phyloP scores from a whole-genome alignment of 2,797 vertebrate species.

The Halcyon chelicuti region DNA sequence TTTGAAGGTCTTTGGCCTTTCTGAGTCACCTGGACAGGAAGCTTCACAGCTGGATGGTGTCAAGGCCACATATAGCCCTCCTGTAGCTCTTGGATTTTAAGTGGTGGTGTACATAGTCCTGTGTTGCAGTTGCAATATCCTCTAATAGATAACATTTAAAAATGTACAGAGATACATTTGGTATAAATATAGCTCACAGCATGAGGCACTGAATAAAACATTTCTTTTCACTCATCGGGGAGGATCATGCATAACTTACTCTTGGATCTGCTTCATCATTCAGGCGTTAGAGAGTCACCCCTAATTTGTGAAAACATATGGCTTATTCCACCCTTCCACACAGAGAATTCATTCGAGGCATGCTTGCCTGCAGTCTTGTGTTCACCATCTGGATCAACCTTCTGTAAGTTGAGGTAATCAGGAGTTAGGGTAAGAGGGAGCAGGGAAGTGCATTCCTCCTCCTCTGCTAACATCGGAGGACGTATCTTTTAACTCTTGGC shows the following conservation, averaged over 20 bases:
- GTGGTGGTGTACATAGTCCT: background rate
- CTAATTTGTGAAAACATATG: slow-evolving; percentile 74
- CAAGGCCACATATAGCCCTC: background rate
- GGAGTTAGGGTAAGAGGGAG: background rate
- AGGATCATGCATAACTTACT: slow-evolving; percentile 72
- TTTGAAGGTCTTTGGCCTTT: background rate
- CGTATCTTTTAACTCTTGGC: slow-evolving; percentile 27
- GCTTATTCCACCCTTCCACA: slow-evolving; percentile 63
- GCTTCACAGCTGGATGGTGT: background rate
- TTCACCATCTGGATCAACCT: slow-evolving; percentile 63
- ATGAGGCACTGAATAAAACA: slow-evolving; percentile 75
- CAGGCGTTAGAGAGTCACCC: slow-evolving; percentile 66
- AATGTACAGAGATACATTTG: slow-evolving; percentile 56
- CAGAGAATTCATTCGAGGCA: slow-evolving; percentile 3
- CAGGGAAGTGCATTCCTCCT: background rate
- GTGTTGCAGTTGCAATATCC: background rate
- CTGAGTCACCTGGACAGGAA: background rate
- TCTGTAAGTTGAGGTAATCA: slow-evolving; percentile 40
- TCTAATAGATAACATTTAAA: slow-evolving; percentile 56
- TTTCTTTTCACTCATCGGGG: slow-evolving; percentile 65
- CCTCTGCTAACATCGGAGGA: background rate
- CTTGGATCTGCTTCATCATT: slow-evolving; percentile 70
- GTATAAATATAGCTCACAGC: slow-evolving; percentile 71
- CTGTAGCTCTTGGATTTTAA: background rate
- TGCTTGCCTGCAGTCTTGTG: slow-evolving; percentile 61